phyloP scores from a whole-genome alignment of 2,888 invertebrate species.

The Barypeithes pellucidus region DNA sequence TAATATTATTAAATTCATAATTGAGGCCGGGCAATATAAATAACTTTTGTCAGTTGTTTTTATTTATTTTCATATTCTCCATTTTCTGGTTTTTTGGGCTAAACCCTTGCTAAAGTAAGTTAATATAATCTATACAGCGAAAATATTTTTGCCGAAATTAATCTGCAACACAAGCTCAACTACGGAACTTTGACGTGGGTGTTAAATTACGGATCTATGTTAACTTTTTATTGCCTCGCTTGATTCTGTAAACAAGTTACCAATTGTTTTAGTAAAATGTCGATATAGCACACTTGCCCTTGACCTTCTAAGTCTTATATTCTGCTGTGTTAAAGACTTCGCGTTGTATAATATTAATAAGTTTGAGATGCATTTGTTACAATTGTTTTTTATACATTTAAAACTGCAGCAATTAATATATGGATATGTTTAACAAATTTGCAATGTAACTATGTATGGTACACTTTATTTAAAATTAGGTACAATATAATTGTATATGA shows the following conservation, averaged over 20 bases:
- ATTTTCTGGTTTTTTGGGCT: background rate
- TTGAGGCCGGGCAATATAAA: too few species aligned
- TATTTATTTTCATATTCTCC: background rate
- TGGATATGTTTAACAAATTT: too few species aligned
- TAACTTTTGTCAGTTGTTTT: background rate
- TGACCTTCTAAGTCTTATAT: constrained; percentile 1
- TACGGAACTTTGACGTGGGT: constrained; percentile 7
- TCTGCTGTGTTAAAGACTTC: background rate
- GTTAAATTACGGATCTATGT: constrained; percentile 14
- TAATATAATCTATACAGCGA: constrained; percentile 4
- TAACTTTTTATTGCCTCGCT: constrained; percentile 6
- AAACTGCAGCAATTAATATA: too few species aligned
- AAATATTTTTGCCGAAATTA: constrained; percentile 3
- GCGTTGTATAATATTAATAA: background rate
- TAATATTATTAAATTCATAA: too few species aligned
- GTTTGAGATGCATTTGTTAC: background rate
- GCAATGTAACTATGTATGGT: background rate
- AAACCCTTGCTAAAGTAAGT: constrained; percentile 3
- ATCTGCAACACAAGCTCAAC: constrained; percentile 10
- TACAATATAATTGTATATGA: background rate
- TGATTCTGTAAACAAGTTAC: background rate
- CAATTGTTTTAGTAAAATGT: constrained; percentile 10
- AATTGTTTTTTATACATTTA: background rate
- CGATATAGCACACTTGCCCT: background rate
- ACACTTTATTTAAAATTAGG: too few species aligned